Evolutionary conservation across 2,113 vertebrate genomes (phyloP).

Genomic region (Galbula dea): DNA sequence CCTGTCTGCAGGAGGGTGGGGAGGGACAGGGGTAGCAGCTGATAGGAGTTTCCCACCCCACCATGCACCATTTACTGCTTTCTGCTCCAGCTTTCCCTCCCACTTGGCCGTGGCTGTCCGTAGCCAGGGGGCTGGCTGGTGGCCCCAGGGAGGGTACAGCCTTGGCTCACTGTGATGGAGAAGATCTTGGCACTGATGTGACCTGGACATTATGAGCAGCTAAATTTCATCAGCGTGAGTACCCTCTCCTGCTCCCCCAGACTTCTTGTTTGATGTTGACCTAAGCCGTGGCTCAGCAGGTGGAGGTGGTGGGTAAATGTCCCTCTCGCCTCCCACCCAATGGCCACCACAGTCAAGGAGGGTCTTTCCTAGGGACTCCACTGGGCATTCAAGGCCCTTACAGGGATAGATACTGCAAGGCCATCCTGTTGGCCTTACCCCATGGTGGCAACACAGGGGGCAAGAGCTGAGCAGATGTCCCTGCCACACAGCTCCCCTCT

Average conservation of each 20-base stretch:
- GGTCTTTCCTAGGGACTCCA: neutral
- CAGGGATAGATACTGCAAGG: neutral
- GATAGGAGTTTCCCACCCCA: conserved; percentile 41
- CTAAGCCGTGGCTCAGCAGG: fast-evolving
- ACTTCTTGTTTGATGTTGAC: neutral
- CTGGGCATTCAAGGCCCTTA: neutral
- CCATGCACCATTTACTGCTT: neutral
- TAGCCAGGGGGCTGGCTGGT: neutral
- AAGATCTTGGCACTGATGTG: conserved; percentile 38
- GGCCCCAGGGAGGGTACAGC: neutral
- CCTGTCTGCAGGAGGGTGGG: neutral
- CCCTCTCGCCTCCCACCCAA: neutral
- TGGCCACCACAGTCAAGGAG: neutral
- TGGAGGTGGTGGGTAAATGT: neutral
- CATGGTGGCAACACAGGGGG: neutral
- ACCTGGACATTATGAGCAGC: conserved; percentile 25
- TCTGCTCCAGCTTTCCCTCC: conserved; percentile 16
- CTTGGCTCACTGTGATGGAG: neutral
- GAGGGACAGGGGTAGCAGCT: conserved; percentile 49
- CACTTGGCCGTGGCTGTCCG: neutral
- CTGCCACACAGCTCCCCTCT: neutral
- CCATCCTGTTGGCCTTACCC: neutral
- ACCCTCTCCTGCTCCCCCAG: neutral
- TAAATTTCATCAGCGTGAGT: neutral
- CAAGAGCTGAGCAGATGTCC: neutral